phyloP scores from a whole-genome alignment of 2,113 vertebrate genomes.

The Ceyx margarethae region DNA sequence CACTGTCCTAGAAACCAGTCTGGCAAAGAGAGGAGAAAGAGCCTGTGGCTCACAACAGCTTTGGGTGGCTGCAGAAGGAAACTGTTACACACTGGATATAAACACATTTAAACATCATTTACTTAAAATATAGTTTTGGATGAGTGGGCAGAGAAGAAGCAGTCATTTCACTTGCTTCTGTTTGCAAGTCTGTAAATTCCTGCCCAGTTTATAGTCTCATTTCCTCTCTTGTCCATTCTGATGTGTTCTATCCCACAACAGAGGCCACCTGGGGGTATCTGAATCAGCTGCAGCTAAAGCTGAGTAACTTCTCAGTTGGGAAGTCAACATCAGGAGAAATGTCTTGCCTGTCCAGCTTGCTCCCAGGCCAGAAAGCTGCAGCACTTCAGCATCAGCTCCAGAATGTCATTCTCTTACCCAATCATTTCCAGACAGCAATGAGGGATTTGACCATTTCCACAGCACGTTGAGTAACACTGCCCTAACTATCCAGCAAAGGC shows the following conservation, averaged over 20 bases:
- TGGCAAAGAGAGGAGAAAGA: not conserved
- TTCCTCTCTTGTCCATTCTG: not conserved
- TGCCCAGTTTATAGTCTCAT: not conserved
- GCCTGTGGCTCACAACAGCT: not conserved
- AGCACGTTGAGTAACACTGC: not conserved
- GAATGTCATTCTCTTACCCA: constrained; percentile 15
- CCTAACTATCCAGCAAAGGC: constrained; percentile 1
- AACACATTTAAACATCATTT: not conserved
- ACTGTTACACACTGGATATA: not conserved
- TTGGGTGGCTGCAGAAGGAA: not conserved
- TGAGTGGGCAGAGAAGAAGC: not conserved
- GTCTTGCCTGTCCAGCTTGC: not conserved
- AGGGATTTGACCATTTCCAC: constrained; percentile 47
- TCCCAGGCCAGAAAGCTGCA: not conserved
- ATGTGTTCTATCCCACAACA: not conserved
- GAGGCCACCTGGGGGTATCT: not conserved
- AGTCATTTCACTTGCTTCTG: not conserved
- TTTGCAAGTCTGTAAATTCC: not conserved
- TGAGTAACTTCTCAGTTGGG: not conserved
- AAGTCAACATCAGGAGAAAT: not conserved
- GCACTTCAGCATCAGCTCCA: not conserved
- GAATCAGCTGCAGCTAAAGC: not conserved
- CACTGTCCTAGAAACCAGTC: not conserved
- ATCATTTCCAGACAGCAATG: constrained; percentile 1
- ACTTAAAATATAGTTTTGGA: not conserved